Base-by-base conservation (phyloP, 2,113 vertebrate species). In the Silurus glanis region DNA sequence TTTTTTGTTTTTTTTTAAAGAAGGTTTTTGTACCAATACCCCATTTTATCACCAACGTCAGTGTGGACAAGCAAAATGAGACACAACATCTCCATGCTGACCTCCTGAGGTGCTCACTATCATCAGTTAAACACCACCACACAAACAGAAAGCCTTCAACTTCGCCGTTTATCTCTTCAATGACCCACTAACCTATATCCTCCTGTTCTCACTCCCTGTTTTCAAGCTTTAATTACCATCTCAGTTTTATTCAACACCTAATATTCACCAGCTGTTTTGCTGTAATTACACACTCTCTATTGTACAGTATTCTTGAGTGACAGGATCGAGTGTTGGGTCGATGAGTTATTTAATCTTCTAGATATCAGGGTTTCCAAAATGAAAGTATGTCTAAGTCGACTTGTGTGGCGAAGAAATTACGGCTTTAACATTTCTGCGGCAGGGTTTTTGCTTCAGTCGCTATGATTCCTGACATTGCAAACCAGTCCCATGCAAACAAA, bases 111-210 rank as follows among this genome's bases (percentile, higher is more conserved):
- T 21, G 25, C 28, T 59, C 17, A 47, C 14, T 61, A 80, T 61
- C 28, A 61, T 82, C 66, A 74, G 85, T 69, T 86, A 62, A 61
- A 71, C 71, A 64, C 61, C 83, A 82, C 71, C n/a, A n/a, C n/a
- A 80, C 62, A 80, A 62, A 84, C 58, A 80, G 37, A 59, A 56
- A 80, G 64, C 37, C n/a, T 80, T 56, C 23, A 64, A 28, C 64
- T 45, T 61, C 71, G n/a, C 53, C 10, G 71, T 47, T 69, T 71
- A 23, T 87, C 81, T 51, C 76, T 71, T 62, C n/a, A 19, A 16
- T 87, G 85, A 87, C 87, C 85, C 83, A 90, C 80, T 83, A 87
- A 87, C 89, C 82, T 67, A 85, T 55, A 87, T 89, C 66, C 66
- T 64, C 47, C 49, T n/a, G 64, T 19, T 53, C 28, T 13, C 23